These are phyloP conservation scores for Bradypodion ventrale DNA, from an alignment of 2,797 vertebrate genomes.

Conservation along the genomic window DNA sequence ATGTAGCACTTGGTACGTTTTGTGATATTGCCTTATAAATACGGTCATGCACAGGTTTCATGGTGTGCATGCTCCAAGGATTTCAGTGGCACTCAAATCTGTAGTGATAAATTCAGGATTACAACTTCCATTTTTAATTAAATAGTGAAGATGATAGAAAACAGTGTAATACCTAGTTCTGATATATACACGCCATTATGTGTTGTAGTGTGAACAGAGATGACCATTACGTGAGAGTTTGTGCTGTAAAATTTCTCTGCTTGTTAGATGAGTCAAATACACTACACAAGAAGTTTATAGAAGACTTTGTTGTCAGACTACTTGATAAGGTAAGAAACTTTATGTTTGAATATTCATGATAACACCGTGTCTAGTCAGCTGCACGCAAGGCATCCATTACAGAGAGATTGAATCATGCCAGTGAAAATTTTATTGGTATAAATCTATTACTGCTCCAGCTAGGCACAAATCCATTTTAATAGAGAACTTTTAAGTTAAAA, in stretches of 20 bases:
- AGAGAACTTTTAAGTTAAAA: no score
- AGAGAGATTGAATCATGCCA: neutral
- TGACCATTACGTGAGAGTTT: constrained; percentile 88
- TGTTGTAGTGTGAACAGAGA: constrained; percentile 85
- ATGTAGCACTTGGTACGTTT: neutral
- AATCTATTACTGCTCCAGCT: no score
- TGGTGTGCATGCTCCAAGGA: neutral
- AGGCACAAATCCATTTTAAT: no score
- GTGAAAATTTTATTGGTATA: neutral
- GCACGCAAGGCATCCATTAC: neutral
- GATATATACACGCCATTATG: constrained; percentile 23
- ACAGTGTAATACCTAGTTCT: constrained; percentile 22
- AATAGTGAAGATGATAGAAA: neutral
- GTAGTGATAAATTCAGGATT: neutral
- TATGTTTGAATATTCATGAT: neutral
- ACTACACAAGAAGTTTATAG: constrained; percentile 81
- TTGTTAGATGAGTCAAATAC: constrained; percentile 79
- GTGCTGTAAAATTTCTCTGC: constrained; percentile 86
- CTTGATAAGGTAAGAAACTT: constrained; percentile 84
- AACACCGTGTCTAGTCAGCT: neutral
- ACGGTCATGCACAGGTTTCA: neutral
- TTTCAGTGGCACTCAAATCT: neutral
- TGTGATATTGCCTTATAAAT: neutral
- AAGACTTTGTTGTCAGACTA: constrained; percentile 83
- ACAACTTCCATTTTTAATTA: neutral